Evolutionary conservation across 1,140 invertebrate species (phyloP), one percentile per base, ranked within the genome.

Genomic region (Brachionus manjavacas): DNA sequence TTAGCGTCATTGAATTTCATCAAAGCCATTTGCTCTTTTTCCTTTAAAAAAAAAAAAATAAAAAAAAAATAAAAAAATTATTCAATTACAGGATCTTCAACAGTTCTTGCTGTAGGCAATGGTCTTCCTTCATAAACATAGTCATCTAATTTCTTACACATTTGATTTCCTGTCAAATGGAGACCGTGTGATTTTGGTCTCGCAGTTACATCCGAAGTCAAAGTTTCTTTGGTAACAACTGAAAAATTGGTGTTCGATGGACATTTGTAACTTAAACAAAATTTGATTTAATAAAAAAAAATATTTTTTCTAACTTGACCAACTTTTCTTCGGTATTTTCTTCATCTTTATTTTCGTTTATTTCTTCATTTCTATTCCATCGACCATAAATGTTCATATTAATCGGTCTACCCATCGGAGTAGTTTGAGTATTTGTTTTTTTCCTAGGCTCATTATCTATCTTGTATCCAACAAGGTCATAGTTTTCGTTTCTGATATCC

Each of bases 321-420:
- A 28, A 72, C 31, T 39, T 68, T 68, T 60, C 52, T 60, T 76
- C 72, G 25, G 43, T 23, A 4, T 76, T 76, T 9, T 76, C 16
- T 76, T 49, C 43, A 6, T 49, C 12, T 49, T 25, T 49, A 25
- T 49, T 49, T 46, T 76, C 23, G 41, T 49, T 41, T 20, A 20
- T 11, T n/a, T 74, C 35, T 20, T 74, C 72, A 0, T 9, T 4
- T 25, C 11, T 49, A 28, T 81, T 81, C 79, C 79, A 81, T 11
- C 64, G 52, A 4, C 11, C 16, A 41, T 64, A 16, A 14, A 20
- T 81, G 14, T 68, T 60, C 23, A 64, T 28, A 35, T 81, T 81
- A 43, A 81, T 39, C 11, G 79, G 79, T 64, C 79, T 60, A 14
- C 79, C 79, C 79, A 81, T 81, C 23, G 52, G 52, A 12, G 79